Conservation (phyloP, 2,888 invertebrate genomes). For the Dicroscelio sp. region DNA sequence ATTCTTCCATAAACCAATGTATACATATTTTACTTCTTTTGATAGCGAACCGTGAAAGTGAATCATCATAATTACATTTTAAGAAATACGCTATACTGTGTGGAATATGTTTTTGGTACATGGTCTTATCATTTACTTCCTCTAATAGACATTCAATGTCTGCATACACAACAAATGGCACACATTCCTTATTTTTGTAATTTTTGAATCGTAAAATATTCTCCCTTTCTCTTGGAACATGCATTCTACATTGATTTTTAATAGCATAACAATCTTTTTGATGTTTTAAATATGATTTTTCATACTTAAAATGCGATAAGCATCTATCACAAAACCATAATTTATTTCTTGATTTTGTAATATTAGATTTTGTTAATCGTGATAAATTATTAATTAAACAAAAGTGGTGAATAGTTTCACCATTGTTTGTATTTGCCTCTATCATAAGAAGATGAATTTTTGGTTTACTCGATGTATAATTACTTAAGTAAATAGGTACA, state of each 20-base stretch:
- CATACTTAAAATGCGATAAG: conserved; percentile 23
- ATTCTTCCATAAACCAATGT: conserved; percentile 17
- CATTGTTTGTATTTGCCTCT: neutral
- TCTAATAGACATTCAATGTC: conserved; percentile 50
- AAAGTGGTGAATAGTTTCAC: conserved; percentile 48
- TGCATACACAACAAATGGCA: conserved; percentile 63
- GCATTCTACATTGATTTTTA: conserved; percentile 54
- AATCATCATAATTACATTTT: conserved; percentile 20
- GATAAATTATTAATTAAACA: no score
- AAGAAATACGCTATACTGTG: conserved; percentile 16
- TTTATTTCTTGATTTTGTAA: conserved; percentile 7
- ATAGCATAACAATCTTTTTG: conserved; percentile 30
- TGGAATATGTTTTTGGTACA: conserved; percentile 30
- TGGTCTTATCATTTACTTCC: neutral
- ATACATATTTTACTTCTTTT: conserved; percentile 24
- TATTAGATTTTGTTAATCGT: conserved; percentile 26
- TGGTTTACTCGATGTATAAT: neutral
- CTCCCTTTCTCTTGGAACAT: conserved; percentile 28
- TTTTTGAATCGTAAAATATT: conserved; percentile 69
- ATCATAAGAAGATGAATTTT: neutral
- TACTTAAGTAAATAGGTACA: conserved; percentile 31
- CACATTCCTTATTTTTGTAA: conserved; percentile 48
- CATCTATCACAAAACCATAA: conserved; percentile 15
- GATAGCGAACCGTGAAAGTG: neutral
- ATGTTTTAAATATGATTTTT: conserved; percentile 46